phyloP scores from a whole-genome alignment of 2,113 vertebrate species.

The Coreoperca whiteheadi region DNA sequence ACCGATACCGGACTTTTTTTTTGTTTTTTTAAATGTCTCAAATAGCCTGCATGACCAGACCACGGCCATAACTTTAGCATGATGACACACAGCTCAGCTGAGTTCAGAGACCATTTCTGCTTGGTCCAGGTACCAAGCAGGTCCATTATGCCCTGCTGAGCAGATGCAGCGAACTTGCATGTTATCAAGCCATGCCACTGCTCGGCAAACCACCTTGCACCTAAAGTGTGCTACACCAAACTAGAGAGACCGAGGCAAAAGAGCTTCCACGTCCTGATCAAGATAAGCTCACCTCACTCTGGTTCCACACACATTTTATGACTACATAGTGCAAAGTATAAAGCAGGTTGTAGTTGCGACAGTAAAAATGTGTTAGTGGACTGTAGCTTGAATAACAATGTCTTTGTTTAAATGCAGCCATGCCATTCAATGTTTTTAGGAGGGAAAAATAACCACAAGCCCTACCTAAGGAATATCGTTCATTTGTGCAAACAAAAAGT shows the following conservation, averaged over 20 bases:
- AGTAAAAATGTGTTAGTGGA: background rate
- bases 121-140: background rate
- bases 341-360: background rate
- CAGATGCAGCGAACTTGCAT: background rate
- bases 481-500: background rate
- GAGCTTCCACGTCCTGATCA: background rate
- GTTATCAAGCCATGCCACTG: background rate
- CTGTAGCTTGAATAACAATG: background rate
- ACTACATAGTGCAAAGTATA: background rate
- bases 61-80: background rate
- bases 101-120: background rate
- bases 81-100: background rate
- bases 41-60: too few relatives aligned
- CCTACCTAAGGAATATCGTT: background rate
- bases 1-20: background rate
- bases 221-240: background rate
- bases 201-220: background rate
- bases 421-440: background rate
- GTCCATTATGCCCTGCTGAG: background rate
- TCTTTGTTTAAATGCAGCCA: background rate
- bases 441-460: background rate
- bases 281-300: slow-evolving; percentile 5
- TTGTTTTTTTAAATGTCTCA: background rate
- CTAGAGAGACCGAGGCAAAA: background rate
- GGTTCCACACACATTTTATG: background rate